Evolutionary conservation across 2,797 vertebrate genomes (phyloP).

Genomic region (Acestrorhynchus altus): DNA sequence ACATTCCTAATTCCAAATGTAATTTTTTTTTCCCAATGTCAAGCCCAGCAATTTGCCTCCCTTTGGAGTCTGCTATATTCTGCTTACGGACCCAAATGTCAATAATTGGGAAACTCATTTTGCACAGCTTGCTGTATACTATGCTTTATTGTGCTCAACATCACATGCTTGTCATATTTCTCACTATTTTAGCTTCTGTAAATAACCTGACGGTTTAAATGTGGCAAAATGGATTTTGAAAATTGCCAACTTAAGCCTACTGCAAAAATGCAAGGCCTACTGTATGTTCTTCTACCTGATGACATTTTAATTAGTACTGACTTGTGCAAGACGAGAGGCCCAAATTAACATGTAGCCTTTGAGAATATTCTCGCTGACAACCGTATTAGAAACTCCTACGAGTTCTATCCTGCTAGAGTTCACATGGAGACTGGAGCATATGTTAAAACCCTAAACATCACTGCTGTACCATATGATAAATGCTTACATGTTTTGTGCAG

Average conservation of each 20-base stretch:
- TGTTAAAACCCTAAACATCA: no score
- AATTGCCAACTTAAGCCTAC: constrained; percentile 9
- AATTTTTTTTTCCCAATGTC: constrained; percentile 25
- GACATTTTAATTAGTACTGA: constrained; percentile 26
- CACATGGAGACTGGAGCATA: no score
- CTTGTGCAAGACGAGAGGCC: neutral
- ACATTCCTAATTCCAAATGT: constrained; percentile 31
- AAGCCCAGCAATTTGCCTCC: constrained; percentile 19
- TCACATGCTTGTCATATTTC: neutral
- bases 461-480: no score
- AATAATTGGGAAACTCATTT: constrained; percentile 16
- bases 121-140: constrained; percentile 19
- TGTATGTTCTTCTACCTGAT: constrained; percentile 22
- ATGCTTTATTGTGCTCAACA: neutral
- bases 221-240: constrained; percentile 28
- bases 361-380: neutral
- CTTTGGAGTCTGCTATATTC: constrained; percentile 11
- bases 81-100: constrained; percentile 25
- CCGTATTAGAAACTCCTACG: neutral
- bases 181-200: neutral
- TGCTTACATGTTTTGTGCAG: no score
- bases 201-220: neutral
- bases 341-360: neutral
- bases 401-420: no score
- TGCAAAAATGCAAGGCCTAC: constrained; percentile 10